Conservation (phyloP, 1,140 invertebrate species). For the Zeugodacus cucurbitae region DNA sequence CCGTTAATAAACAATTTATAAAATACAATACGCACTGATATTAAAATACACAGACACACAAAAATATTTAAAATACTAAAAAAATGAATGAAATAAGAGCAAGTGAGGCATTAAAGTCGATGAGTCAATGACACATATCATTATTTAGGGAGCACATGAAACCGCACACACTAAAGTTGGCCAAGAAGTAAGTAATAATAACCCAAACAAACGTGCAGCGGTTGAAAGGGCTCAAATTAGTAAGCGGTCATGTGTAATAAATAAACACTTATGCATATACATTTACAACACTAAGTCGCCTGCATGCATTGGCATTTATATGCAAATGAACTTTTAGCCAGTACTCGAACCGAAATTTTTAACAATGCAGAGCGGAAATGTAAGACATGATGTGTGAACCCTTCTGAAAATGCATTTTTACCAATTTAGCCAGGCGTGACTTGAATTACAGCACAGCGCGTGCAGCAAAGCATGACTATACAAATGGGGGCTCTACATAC, state of each 20-base stretch:
- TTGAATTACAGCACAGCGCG: background rate
- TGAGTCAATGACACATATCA: conserved; percentile 20
- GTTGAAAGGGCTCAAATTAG: conserved; percentile 9
- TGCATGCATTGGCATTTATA: background rate
- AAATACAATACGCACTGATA: background rate
- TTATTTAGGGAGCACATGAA: background rate
- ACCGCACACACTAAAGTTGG: background rate
- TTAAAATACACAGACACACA: background rate
- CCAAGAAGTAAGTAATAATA: background rate
- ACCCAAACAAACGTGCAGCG: background rate
- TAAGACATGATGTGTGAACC: background rate
- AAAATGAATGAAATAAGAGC: background rate
- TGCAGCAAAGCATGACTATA: background rate
- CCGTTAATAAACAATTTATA: background rate
- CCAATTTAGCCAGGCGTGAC: background rate
- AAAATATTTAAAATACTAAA: background rate
- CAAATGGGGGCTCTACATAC: background rate
- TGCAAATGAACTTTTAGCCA: conserved; percentile 12
- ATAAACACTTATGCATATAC: background rate
- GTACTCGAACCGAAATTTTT: background rate
- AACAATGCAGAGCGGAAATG: conserved; percentile 9
- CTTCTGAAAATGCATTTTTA: background rate
- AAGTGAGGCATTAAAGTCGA: background rate
- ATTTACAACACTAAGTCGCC: too few relatives aligned
- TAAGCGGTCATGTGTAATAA: conserved; percentile 16